Evolutionary conservation across 2,113 vertebrate genomes (phyloP).

Genomic region (Dromaius novaehollandiae): DNA sequence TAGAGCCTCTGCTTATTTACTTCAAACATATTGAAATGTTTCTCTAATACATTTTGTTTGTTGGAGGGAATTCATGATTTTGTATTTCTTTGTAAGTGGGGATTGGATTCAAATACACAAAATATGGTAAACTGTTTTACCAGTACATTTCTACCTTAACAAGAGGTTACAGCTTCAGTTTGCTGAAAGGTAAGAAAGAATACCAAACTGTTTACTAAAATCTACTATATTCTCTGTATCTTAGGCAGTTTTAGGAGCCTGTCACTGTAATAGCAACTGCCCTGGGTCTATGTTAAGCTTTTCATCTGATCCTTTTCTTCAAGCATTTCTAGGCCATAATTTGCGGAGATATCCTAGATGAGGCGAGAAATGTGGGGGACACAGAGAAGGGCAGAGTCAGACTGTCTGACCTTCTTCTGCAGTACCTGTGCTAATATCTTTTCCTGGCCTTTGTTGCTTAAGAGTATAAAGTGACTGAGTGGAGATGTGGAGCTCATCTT

Average conservation of each 20-base stretch:
- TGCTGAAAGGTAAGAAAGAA: constrained; percentile 83
- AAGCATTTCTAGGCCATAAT: background rate
- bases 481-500: background rate
- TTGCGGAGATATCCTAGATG: background rate
- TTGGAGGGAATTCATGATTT: background rate
- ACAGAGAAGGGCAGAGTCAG: background rate
- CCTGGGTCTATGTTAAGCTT: background rate
- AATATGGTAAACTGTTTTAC: background rate
- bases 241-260: background rate
- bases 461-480: background rate
- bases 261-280: accelerated
- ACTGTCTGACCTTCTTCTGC: background rate
- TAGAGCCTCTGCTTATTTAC: background rate
- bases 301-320: background rate
- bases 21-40: background rate
- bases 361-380: background rate
- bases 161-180: constrained; percentile 83
- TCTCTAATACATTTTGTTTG: background rate
- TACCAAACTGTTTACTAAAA: background rate
- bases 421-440: background rate
- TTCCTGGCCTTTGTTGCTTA: background rate
- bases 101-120: background rate
- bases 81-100: background rate
- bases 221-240: background rate
- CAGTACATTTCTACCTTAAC: constrained; percentile 77